Conservation (phyloP, 2,888 invertebrate genomes). For the Euspilapteryx auroguttella region DNA sequence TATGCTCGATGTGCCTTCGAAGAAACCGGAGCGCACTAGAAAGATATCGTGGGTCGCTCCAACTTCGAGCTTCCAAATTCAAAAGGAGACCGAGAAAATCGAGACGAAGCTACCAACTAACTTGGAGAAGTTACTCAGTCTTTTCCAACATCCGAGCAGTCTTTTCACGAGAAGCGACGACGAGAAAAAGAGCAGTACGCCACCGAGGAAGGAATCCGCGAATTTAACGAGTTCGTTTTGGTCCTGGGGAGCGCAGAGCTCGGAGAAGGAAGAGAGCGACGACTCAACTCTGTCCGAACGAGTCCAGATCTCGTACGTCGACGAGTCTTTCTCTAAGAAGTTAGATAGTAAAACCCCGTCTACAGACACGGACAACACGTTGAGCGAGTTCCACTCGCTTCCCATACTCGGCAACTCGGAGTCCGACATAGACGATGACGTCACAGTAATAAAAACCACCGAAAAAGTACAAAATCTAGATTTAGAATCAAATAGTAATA, state of each 20-base stretch:
- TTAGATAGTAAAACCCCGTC: conserved; percentile 49
- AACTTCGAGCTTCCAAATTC: conserved; percentile 37
- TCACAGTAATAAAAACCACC: conserved; percentile 26
- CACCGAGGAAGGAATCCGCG: conserved; percentile 45
- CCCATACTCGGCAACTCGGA: conserved; percentile 19
- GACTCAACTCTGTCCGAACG: conserved; percentile 49
- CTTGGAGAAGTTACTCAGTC: conserved; percentile 65
- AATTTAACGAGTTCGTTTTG: conserved; percentile 40
- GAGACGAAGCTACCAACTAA: conserved; percentile 54
- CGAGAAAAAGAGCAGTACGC: conserved; percentile 43
- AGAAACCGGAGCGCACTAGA: conserved; percentile 46
- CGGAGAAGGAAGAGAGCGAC: conserved; percentile 15
- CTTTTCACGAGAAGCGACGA: conserved; percentile 50
- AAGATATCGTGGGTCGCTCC: conserved; percentile 66
- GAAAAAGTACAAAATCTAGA: conserved; percentile 50
- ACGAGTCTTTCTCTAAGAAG: conserved; percentile 46
- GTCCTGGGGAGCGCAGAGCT: conserved; percentile 49
- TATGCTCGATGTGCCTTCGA: conserved; percentile 42
- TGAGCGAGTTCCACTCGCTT: conserved; percentile 45
- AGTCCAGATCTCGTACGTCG: conserved; percentile 46
- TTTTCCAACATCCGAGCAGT: conserved; percentile 66
- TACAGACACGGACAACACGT: conserved; percentile 45
- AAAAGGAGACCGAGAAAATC: conserved; percentile 27
- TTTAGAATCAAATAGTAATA: conserved; percentile 19
- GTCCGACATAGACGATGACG: conserved; percentile 6